Base-by-base conservation (phyloP, 2,797 vertebrate species). In the Melanotaenia pygmaea region DNA sequence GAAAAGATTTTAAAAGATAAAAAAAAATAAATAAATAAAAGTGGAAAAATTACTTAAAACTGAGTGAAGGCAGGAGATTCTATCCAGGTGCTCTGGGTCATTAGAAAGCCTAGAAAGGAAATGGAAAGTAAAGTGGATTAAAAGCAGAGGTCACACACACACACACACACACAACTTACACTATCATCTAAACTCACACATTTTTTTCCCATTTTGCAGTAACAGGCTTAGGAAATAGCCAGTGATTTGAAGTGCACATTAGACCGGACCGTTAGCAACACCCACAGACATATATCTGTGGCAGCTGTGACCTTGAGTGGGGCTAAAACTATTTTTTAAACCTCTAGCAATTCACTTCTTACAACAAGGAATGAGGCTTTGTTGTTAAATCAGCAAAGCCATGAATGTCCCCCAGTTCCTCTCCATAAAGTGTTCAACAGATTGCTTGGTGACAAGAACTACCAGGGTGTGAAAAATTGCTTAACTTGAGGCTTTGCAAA, bases 91-190 rank as follows among this genome's bases (percentile, higher is more conserved):
- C 69, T 59, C n/a, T 47, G 68, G 86, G 88, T 90, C 78, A 86
- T 74, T 70, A 77, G 30, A 80, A 75, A 88, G 65, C 76, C 79
- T 62, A 64, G 61, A 83, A 88, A 79, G 75, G 76, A 90, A 91
- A 91, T 89, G 68, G 88, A 88, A 85, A 83, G 69, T 80, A 92
- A 92, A 92, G 82, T 89, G 88, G 88, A 90, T 92, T 90, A 92
- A 84, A 88, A 79, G 61, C 66, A 79, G 79, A 77, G 86, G 86
- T 87, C 77, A 47, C 73, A 59, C 53, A 20, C 60, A 66, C 38
- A 72, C 65, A 59, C 57, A 72, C 67, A 35, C 72, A 35, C 43
- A 65, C 60, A 28, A 65, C 14, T 47, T 40, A 67, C 76, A 34
- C 34, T 32, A 22, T 64, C 56, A 38, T 64, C 38, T 30, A 63